These are phyloP conservation scores for Leguminivora glycinivorella DNA, from an alignment of 1,140 invertebrate genomes.

Conservation along the genomic window DNA sequence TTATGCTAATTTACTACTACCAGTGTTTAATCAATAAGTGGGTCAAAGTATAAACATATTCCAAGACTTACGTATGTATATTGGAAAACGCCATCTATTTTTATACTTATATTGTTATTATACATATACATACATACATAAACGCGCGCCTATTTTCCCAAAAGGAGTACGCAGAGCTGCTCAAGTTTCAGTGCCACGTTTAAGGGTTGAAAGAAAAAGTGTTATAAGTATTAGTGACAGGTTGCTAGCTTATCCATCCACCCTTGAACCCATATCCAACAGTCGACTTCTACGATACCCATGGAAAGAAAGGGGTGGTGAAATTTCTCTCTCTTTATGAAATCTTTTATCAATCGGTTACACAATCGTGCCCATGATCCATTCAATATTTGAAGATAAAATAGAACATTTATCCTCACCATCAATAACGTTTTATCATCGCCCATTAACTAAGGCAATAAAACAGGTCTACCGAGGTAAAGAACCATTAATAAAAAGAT, in stretches of 20 bases:
- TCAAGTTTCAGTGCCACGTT: too few relatives aligned
- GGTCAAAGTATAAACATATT: neutral
- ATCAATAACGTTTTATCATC: constrained; percentile 27
- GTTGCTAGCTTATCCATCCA: too few relatives aligned
- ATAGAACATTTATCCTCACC: constrained; percentile 13
- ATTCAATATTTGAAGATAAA: constrained; percentile 15
- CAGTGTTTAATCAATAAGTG: constrained; percentile 3
- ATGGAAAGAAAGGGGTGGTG: too few relatives aligned
- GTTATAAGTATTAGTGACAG: too few relatives aligned
- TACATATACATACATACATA: too few relatives aligned
- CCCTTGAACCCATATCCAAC: too few relatives aligned
- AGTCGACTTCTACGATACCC: too few relatives aligned
- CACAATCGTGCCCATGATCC: neutral
- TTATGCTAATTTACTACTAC: neutral
- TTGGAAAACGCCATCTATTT: too few relatives aligned
- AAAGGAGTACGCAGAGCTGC: too few relatives aligned
- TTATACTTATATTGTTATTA: neutral
- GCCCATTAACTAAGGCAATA: constrained; percentile 25
- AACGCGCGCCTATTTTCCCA: too few relatives aligned
- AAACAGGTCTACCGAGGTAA: constrained; percentile 18
- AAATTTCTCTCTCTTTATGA: too few relatives aligned
- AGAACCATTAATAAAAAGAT: constrained; percentile 28
- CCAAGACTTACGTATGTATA: neutral
- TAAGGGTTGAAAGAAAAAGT: too few relatives aligned
- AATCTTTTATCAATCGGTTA: neutral